Evolutionary conservation across 2,113 vertebrate species (phyloP).

Genomic region (Corythoichthys haematopterus): DNA sequence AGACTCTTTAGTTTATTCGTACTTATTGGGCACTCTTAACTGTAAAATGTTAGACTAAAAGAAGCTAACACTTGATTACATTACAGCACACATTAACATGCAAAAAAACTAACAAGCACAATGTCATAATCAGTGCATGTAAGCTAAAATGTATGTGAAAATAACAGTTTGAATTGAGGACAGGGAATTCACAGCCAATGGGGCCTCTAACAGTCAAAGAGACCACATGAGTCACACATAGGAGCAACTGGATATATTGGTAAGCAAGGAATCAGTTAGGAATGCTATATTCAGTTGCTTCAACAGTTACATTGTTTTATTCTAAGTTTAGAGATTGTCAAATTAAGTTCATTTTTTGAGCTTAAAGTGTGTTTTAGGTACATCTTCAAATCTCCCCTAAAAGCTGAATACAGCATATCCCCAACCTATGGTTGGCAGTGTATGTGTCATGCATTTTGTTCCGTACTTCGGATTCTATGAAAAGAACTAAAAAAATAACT

Average conservation of each 20-base stretch:
- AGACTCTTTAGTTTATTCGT: slow-evolving; percentile 18
- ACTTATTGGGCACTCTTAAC: not conserved
- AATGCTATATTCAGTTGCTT: not conserved
- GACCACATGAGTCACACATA: no score
- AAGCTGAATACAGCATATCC: not conserved
- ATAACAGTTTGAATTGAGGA: not conserved
- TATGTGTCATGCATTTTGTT: not conserved
- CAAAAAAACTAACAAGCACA: not conserved
- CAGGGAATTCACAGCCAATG: not conserved
- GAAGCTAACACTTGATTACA: not conserved
- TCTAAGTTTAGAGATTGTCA: not conserved
- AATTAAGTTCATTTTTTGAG: not conserved
- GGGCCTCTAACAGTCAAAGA: not conserved
- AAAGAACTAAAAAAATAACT: no score
- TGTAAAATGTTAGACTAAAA: not conserved
- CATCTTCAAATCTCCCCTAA: not conserved
- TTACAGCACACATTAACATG: not conserved
- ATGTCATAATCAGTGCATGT: not conserved
- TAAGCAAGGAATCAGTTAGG: no score
- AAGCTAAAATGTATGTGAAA: not conserved
- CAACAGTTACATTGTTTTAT: not conserved
- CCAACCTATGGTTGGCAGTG: not conserved
- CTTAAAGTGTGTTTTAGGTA: not conserved
- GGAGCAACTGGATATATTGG: no score
- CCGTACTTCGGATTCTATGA: not conserved